phyloP scores from a whole-genome alignment of 2,888 invertebrate species.

The Imbricaverruca yamaguchii region DNA sequence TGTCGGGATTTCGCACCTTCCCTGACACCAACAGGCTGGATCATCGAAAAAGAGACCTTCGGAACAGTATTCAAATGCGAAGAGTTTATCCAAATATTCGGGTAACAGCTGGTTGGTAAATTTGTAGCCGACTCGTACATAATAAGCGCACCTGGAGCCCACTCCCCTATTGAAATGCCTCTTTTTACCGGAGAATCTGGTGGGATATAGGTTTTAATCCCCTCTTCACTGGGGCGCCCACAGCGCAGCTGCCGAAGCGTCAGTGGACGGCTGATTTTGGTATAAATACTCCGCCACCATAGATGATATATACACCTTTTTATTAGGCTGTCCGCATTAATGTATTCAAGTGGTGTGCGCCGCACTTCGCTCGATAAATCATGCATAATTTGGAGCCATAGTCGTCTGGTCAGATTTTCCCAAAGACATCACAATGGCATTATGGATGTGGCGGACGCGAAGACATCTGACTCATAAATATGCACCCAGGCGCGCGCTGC shows the following conservation, averaged over 20 bases:
- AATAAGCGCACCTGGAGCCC: not conserved
- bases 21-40: too few species aligned
- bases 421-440: not conserved
- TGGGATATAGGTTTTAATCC: constrained; percentile 1
- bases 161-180: not conserved
- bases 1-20: too few species aligned
- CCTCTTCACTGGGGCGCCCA: not conserved
- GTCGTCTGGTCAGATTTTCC: not conserved
- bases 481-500: too few species aligned
- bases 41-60: too few species aligned
- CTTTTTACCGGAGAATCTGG: not conserved
- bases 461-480: too few species aligned
- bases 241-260: not conserved
- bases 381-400: not conserved
- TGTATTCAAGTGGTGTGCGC: not conserved
- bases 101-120: not conserved
- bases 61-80: not conserved
- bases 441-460: not conserved
- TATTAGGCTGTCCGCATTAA: not conserved
- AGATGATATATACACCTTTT: not conserved
- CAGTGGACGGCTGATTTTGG: not conserved
- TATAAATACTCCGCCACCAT: not conserved
- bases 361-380: not conserved
- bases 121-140: not conserved
- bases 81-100: not conserved